Evolutionary conservation across 1,140 invertebrate genomes (phyloP).

Genomic region (Drosophila erecta): DNA sequence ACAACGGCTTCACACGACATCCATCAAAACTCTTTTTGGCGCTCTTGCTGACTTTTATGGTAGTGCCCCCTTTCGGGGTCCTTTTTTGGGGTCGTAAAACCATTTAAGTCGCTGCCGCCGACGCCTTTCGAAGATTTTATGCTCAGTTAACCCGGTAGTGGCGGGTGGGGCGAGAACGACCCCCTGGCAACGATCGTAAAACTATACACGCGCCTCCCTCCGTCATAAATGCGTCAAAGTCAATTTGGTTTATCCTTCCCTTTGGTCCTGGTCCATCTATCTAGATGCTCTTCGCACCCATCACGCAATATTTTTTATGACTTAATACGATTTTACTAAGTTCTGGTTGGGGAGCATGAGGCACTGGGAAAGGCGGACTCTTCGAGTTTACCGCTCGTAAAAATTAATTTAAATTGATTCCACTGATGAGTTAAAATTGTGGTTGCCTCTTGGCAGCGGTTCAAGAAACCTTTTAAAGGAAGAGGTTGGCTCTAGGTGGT

Average conservation of each 20-base stretch:
- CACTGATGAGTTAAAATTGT: conserved; percentile 25
- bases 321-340: conserved; percentile 62
- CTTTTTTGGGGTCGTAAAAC: conserved; percentile 54
- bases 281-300: conserved; percentile 11
- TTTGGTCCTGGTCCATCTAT: conserved; percentile 4
- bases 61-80: conserved; percentile 41
- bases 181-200: conserved; percentile 57
- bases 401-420: conserved; percentile 77
- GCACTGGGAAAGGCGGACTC: conserved; percentile 16
- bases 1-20: conserved; percentile 56
- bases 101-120: conserved; percentile 69
- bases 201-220: conserved; percentile 68
- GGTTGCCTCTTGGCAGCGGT: conserved; percentile 13
- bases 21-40: conserved; percentile 74
- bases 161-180: conserved; percentile 2
- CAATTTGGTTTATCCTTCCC: conserved; percentile 62
- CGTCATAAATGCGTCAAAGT: conserved; percentile 75
- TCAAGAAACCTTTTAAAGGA: conserved; percentile 11
- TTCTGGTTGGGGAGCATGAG: background rate
- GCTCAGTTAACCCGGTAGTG: conserved; percentile 72
- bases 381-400: conserved; percentile 58
- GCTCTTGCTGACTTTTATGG: conserved; percentile 71
- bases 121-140: conserved; percentile 76
- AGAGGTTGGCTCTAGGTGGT: background rate
- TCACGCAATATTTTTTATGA: conserved; percentile 59